Evolutionary conservation across 2,113 vertebrate genomes (phyloP), one percentile per base, ranked within the genome.

Genomic region (Bombycilla garrulus): DNA sequence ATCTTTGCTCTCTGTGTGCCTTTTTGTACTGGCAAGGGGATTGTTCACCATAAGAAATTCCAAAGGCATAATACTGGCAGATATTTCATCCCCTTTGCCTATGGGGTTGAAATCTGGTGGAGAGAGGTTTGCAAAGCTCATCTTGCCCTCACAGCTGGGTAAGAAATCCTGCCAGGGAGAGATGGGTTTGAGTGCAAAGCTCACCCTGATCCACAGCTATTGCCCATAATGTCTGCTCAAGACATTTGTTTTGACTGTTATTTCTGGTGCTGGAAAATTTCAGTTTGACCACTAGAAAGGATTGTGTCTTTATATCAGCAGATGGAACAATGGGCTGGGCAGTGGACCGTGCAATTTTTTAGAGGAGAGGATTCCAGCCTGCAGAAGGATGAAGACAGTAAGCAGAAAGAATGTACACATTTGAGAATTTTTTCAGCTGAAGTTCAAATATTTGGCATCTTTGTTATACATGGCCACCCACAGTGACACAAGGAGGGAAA

Each of bases 31-130:
- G 28, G 64, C 73, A 74, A 86, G 36, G 33, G 31, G 29, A 6
- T 19, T 4, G 4, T 33, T 69, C 0, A 0, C 23, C 50, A 9
- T 0, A 80, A n/a, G 47, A 84, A 74, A 83, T 62, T 51, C 72
- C 73, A 65, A 82, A 90, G 38, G 28, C 8, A 2, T 56, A 21
- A 48, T 40, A 44, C 15, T 79, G 36, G 58, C 11, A 70, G 50
- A 31, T 9, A 9, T 54, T 77, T 80, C 15, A 45, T 5, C 16
- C 25, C 11, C 23, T 73, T 62, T 62, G 21, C 29, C 29, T 1
- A 1, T 23, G 47, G 19, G 17, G 15, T 6, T 60, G 38, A n/a
- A 50, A 20, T n/a, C 51, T 67, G 45, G 10, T 36, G 28, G 54
- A 25, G 24, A 35, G 12, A 42, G 29, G 38, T 71, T 81, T 73